Evolutionary conservation across 2,888 invertebrate genomes (phyloP), one percentile per base, ranked within the genome.

Genomic region (Netelia inedita): DNA sequence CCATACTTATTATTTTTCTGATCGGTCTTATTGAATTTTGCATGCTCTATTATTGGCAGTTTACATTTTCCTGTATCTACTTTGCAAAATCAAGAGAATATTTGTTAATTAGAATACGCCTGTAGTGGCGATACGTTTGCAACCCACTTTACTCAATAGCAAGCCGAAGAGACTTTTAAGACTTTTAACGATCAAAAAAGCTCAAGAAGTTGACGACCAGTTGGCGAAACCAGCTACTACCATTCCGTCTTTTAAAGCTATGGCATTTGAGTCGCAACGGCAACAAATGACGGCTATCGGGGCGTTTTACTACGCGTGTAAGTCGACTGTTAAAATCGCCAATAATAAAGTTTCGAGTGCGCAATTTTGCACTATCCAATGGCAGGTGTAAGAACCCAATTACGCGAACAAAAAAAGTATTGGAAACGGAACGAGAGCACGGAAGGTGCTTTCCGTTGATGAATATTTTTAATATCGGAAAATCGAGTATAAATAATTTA

Each of bases 121-220:
- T 46, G 14, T 2, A 14, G 35, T 21, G 35, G 35, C 16, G 8
- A 43, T 59, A 21, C 57, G 35, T 19, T 46, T 55, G 28, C 61
- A 50, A 50, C 69, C 69, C 35, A 46, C 28, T 69, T 69, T n/a
- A 61, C 59, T 50, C 69, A 78, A 69, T 69, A 19, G 43, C 68
- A 11, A 61, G 23, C 9, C 9, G 35, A 43, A 46, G 46, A 41
- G 66, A 59, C 10, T 57, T 57, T 19, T n/a, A 50, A 21, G 55
- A 59, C 57, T 68, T 76, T 76, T 78, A 78, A 78, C 78, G 78
- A 78, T 59, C 14, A 11, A 69, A 43, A 19, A 69, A 69, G 50
- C 28, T n/a, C 10, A 35, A 50, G 53, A 59, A 35, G 28, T 78
- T 69, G 35, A 50, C 57, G 55, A 19, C 46, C 61, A 35, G 43